Base-by-base conservation (phyloP, 1,140 invertebrate species). In the Campoletis sonorensis region DNA sequence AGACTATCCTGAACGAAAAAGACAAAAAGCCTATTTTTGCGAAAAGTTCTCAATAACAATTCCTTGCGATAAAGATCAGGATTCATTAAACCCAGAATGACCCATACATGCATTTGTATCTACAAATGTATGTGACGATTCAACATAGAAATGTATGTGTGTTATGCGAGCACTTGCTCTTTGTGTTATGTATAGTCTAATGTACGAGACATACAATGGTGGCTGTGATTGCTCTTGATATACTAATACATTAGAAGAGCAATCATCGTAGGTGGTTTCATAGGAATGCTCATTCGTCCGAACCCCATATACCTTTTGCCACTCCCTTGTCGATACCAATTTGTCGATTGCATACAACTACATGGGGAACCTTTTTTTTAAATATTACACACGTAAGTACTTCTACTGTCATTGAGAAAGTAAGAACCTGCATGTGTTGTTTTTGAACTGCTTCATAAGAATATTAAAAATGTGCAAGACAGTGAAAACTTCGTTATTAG, bases 271-370 rank as follows among this genome's bases (percentile, higher is more conserved):
- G 30, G 37, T 40, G 37, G 21, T 40, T 73, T 73, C 71, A 73
- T 73, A 73, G 71, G 71, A 73, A 73, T 73, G 71, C 71, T n/a
- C 71, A 26, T 51, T 37, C 40, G 45, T 73, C 71, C 71, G 18
- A 33, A 73, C 54, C 54, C 54, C 21, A n/a, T 58, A n/a, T 58
- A n/a, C 54, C 16, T 18, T 58, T n/a, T 58, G 21, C 71, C 33
- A 45, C 40, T 21, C n/a, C 37, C 21, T 40, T 49, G 13, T 15
- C 40, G 15, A 5, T 71, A 15, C 71, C 18, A 18, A 23, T 58
- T 58, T 58, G 54, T n/a, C 21, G 54, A 58, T 58, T 58, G 54
- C 54, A 58, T 58, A 58, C 21, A 58, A 58, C 21, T 58, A 58
- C 21, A n/a, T 5, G 54, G 54, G 7, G 21, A 23, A 58, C 21